phyloP scores from a whole-genome alignment of 2,888 invertebrate species.

The Melieria omissa region DNA sequence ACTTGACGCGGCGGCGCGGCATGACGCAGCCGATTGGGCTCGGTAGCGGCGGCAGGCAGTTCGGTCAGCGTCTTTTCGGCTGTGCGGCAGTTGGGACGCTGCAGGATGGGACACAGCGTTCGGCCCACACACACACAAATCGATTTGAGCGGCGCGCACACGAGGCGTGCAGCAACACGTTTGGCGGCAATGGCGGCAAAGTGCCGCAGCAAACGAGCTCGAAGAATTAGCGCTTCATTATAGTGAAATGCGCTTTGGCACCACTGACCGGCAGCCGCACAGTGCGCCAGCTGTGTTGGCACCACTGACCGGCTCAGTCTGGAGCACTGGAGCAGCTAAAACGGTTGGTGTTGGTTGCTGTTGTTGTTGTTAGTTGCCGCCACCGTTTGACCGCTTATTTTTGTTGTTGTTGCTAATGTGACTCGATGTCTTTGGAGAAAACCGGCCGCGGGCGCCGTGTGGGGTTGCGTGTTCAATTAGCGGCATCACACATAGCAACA shows the following conservation, averaged over 20 bases:
- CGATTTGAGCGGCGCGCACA: no score
- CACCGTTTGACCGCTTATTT: background rate
- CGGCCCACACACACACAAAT: no score
- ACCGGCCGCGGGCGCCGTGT: background rate
- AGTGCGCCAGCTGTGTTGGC: background rate
- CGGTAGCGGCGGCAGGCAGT: no score
- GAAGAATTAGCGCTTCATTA: no score
- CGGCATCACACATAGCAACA: background rate
- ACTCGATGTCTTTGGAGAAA: background rate
- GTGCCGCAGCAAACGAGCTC: background rate
- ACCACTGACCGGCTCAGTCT: background rate
- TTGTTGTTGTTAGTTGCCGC: background rate
- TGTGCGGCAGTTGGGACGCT: no score
- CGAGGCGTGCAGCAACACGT: no score
- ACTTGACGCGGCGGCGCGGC: background rate
- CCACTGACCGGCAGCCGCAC: no score
- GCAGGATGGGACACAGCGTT: no score
- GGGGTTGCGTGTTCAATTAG: background rate
- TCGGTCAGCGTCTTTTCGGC: no score
- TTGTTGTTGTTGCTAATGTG: background rate
- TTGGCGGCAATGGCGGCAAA: no score
- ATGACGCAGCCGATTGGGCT: no score
- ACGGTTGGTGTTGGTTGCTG: background rate
- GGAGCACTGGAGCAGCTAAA: background rate
- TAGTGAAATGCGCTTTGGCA: no score